Base-by-base conservation (phyloP, 2,113 vertebrate genomes). In the Podarcis cretensis region DNA sequence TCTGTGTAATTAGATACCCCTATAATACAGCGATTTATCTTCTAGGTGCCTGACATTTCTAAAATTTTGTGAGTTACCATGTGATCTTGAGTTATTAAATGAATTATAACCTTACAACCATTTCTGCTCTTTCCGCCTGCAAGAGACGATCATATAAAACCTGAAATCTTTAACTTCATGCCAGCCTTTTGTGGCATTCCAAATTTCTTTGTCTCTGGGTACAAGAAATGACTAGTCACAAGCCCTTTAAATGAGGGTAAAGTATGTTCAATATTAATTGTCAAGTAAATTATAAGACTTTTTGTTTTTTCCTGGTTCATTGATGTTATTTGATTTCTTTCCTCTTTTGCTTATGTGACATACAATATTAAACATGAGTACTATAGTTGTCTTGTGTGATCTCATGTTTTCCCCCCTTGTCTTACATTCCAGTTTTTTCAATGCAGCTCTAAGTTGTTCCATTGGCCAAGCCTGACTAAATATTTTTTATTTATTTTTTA, bases 381-480 rank as follows among this genome's bases (percentile, higher is more conserved):
- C 88, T 87, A 90, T 82, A 87, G 78, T 81, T 89, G 48, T 6
- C 71, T 85, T 83, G 40, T n/a, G 10, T 27, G 0, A 88, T 91
- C 88, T 92, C 1, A n/a, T 3, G 69, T 90, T n/a, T n/a, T 85
- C 12, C 13, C 32, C 69, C 23, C 5, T 0, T 69, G 0, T 71
- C 14, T 84, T 95, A 6, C 5, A 30, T 90, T 95, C 93, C 90
- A 74, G 92, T 93, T 95, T 63, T 95, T 96, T 94, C 88, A 96
- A 69, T 89, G 63, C 1, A 89, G 27, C 0, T 93, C 94, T 95
- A 92, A 85, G 69, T 30, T 93, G 23, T 3, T 2, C 43, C 80
- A 90, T 91, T 92, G 93, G 63, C 68, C 59, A 94, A 57, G 32
- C 63, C 90, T 94, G 54, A 84, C 59, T 94, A 94, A 94, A 91